Percentiles rank a stretch among this genome's conserved stretches.
These are phyloP conservation scores for Ips nitidus DNA, from an alignment of 1,140 invertebrate genomes.

Conservation along the genomic window DNA sequence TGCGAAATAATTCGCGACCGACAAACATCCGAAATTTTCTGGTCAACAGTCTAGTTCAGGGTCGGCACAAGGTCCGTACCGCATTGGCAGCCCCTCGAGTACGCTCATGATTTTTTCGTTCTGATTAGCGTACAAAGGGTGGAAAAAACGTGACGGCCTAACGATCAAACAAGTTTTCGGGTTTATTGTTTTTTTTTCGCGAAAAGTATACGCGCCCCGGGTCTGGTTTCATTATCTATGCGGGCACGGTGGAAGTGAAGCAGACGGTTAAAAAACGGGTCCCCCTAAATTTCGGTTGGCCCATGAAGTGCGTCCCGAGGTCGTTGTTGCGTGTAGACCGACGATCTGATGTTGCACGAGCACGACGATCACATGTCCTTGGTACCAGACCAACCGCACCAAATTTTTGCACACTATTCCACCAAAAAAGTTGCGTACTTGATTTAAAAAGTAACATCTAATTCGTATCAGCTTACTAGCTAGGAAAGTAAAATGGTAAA, in stretches of 20 bases:
- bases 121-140: too few species aligned
- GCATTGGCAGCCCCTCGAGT: too few species aligned
- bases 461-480: too few species aligned
- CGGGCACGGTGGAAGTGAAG: conserved; percentile 9
- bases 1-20: too few species aligned
- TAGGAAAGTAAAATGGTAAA: too few species aligned
- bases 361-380: conserved; percentile 4
- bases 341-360: conserved; percentile 8
- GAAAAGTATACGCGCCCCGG: background rate
- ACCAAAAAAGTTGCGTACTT: too few species aligned
- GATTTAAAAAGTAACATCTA: too few species aligned
- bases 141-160: background rate
- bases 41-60: too few species aligned
- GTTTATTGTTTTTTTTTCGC: background rate
- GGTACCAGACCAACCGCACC: background rate
- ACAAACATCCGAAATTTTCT: too few species aligned
- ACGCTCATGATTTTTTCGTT: too few species aligned
- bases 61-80: too few species aligned
- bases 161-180: background rate
- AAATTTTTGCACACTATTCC: background rate
- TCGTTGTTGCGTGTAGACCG: conserved; percentile 20
- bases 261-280: conserved; percentile 16
- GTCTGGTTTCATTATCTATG: conserved; percentile 6
- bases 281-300: conserved; percentile 21
- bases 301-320: conserved; percentile 17